Evolutionary conservation across 1,140 invertebrate species (phyloP), one percentile per base, ranked within the genome.

Genomic region (Palaemon carinicauda): DNA sequence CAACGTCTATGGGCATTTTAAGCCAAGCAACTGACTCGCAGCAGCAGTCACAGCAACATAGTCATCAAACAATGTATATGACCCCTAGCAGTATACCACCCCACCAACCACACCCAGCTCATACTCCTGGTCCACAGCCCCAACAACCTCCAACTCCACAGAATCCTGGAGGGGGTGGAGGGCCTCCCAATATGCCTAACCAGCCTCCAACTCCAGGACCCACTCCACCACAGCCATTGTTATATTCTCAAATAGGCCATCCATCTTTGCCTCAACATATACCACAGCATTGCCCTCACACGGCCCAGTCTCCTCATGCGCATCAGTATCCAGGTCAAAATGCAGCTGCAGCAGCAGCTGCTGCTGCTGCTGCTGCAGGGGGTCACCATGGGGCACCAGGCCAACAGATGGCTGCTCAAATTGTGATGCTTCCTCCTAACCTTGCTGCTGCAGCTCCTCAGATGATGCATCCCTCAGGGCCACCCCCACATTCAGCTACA

Each of bases 221-320:
- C 15, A 82, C 83, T 24, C 84, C 89, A 15, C 84, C 85, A 12
- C 90, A 90, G 73, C 50, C 87, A 19, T 31, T 88, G 50, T 73
- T 86, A 27, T 90, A 88, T 52, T 52, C 80, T 21, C 88, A 88
- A 15, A 87, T 86, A 31, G 80, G 81, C n/a, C 84, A 83, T 29
- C 81, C 71, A n/a, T 82, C 88, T 53, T 82, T 89, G 54, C 87
- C 77, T 24, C 84, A 85, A 51, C 88, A 89, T 60, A 65, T 88
- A 29, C 84, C 89, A 19, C 87, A 90, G 24, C 90, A 90, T 79
- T 89, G 83, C 12, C 90, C 90, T 21, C 90, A 90, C 81, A 89
- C 90, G 5, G 89, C 89, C 15, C 90, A 84, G 54, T 90, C 89
- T 5, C 90, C 90, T 21, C 90, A 90, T 24, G 52, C 77, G 29